Base-by-base conservation (phyloP, 2,113 vertebrate species). In the Rhodinocichla rosea region DNA sequence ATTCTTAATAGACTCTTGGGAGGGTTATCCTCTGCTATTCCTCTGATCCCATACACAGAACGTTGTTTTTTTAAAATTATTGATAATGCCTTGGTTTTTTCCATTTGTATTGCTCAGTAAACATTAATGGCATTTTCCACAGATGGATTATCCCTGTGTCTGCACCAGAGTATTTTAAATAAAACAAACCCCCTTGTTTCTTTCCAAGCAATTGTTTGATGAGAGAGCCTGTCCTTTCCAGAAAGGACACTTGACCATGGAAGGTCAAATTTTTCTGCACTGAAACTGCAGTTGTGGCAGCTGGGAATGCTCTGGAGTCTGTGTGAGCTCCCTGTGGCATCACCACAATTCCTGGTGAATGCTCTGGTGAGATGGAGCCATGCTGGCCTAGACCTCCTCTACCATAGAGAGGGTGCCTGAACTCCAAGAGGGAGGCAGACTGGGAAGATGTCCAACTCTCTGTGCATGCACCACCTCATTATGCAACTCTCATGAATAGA, bases 1-100 rank as follows among this genome's bases (percentile, higher is more conserved):
- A 40, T 94, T 96, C 95, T 84, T 94, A 96, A 96, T 62, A 91
- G 90, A 77, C 88, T 89, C 90, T 93, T 85, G 94, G 89, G 94
- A 96, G 81, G 81, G 83, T 91, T 85, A 93, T 97, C 94, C 80
- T 89, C 50, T 77, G 65, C 83, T 90, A 59, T 63, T 85, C 22
- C 62, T 86, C 74, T 87, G 77, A 89, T 94, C 42, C n/a, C 20
- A 7, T 74, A 75, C 7, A 15, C 77, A 77, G 69, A 69, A 57
- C 27, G 40, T 19, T 45, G 83, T 47, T 73, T 59, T 56, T 50
- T 40, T 13, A 27, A 3, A 74, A 71, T 83, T 81, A 75, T 70
- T 87, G 35, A 39, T 65, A 81, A 63, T 52, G 40, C 11, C 2
- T 69, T 42, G 33, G 2, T 24, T n/a, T 73, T 59, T 39, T 81